These are phyloP conservation scores for Rugalucina vietnamica DNA, from an alignment of 2,888 invertebrate species.

Conservation along the genomic window DNA sequence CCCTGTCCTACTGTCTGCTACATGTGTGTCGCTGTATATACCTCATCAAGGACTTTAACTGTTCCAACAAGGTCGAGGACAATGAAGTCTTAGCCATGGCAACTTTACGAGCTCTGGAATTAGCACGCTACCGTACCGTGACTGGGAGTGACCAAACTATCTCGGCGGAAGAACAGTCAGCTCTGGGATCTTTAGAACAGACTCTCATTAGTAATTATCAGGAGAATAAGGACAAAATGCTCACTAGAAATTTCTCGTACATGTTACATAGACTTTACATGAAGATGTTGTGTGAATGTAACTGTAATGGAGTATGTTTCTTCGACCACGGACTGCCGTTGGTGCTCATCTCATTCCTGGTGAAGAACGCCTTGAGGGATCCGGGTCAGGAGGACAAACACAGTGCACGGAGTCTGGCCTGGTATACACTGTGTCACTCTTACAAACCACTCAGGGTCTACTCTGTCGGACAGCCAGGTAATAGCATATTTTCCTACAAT, in stretches of 20 bases:
- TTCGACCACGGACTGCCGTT: not conserved
- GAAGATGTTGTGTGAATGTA: slow-evolving; percentile 1
- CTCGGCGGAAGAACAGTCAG: not conserved
- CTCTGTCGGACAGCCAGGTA: not conserved
- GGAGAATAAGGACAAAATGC: slow-evolving; percentile 1
- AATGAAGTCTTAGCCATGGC: not conserved
- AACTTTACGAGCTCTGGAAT: not conserved
- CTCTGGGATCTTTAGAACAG: not conserved
- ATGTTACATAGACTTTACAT: slow-evolving; percentile 9
- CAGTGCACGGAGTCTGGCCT: not conserved
- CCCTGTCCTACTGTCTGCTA: slow-evolving; percentile 3
- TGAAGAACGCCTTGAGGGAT: not conserved
- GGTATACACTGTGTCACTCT: slow-evolving; percentile 1
- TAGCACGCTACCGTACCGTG: not conserved
- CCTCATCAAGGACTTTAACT: not conserved
- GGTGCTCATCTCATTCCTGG: not conserved
- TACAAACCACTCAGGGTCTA: not conserved
- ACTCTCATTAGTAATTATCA: not conserved
- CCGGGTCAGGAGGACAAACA: not conserved
- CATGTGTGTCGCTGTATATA: slow-evolving; percentile 1
- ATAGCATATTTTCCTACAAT: too few species aligned
- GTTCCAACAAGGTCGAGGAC: not conserved
- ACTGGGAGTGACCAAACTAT: not conserved
- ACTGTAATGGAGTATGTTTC: not conserved
- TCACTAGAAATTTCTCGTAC: not conserved